These are phyloP conservation scores for Boulengeromyrus knoepffleri DNA, from an alignment of 2,113 vertebrate genomes.

Conservation along the genomic window DNA sequence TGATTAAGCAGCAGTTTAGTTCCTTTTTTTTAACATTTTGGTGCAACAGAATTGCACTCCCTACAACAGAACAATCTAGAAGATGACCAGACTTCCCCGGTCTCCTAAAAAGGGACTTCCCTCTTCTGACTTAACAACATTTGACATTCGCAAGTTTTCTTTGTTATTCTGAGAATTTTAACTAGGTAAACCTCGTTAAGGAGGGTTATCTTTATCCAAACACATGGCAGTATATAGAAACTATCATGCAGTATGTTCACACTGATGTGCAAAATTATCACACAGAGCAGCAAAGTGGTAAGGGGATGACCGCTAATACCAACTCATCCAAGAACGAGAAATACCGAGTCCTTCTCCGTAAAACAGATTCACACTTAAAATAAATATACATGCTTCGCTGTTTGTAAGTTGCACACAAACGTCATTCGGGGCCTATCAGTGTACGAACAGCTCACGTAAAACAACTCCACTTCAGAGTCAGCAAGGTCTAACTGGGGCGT, in stretches of 20 bases:
- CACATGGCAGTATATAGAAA: not conserved
- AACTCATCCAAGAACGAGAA: not conserved
- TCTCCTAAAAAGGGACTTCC: not conserved
- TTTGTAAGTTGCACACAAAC: not conserved
- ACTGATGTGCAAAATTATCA: not conserved
- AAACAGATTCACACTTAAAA: too few species aligned
- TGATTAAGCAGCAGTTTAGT: not conserved
- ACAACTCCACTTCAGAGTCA: not conserved
- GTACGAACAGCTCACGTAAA: not conserved
- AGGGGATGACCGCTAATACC: not conserved
- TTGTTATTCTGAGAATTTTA: not conserved
- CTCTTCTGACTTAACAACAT: not conserved
- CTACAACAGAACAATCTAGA: not conserved
- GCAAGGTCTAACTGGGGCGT: not conserved
- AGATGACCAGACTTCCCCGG: not conserved
- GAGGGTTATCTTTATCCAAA: not conserved
- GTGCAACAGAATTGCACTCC: not conserved
- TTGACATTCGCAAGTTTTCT: not conserved
- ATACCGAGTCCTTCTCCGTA: not conserved
- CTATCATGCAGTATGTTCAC: not conserved
- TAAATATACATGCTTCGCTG: not conserved
- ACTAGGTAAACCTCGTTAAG: not conserved
- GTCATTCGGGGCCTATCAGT: not conserved
- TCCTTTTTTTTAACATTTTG: not conserved
- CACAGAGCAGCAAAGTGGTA: not conserved